phyloP scores from a whole-genome alignment of 2,888 invertebrate genomes.

The Furcula furcula region DNA sequence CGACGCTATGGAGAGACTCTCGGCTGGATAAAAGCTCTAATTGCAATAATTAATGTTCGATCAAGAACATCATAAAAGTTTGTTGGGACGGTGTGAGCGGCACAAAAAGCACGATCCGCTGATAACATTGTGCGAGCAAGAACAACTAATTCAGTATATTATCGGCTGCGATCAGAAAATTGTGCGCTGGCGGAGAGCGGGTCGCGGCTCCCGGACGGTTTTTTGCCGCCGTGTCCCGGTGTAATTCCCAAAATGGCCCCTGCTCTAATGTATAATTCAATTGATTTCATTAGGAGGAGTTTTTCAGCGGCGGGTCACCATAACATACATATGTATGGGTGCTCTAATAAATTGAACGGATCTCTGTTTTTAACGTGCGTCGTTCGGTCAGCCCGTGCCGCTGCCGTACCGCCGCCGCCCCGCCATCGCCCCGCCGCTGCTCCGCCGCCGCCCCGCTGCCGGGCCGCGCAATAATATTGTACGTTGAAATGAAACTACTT shows the following conservation, averaged over 20 bases:
- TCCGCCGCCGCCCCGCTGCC: not conserved
- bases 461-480: slow-evolving; percentile 2
- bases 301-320: slow-evolving; percentile 54
- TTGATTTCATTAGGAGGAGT: slow-evolving; percentile 66
- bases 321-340: slow-evolving; percentile 68
- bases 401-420: not conserved
- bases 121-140: slow-evolving; percentile 4
- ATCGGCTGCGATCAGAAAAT: slow-evolving; percentile 9
- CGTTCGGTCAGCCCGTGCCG: too few species aligned
- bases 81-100: not conserved
- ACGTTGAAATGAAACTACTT: too few species aligned
- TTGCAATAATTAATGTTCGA: not conserved
- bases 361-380: slow-evolving; percentile 35
- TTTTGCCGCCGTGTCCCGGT: slow-evolving; percentile 39
- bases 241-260: slow-evolving; percentile 61
- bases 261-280: slow-evolving; percentile 72
- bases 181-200: not conserved
- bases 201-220: slow-evolving; percentile 10
- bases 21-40: too few species aligned
- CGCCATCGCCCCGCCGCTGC: not conserved
- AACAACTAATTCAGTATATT: slow-evolving; percentile 11
- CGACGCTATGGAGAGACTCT: too few species aligned
- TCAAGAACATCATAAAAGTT: not conserved
- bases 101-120: not conserved
- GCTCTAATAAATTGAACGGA: slow-evolving; percentile 64